Base-by-base conservation (phyloP, 30 jellyfish, hydroid and myxozoan genomes). In the Mastigias papua region DNA sequence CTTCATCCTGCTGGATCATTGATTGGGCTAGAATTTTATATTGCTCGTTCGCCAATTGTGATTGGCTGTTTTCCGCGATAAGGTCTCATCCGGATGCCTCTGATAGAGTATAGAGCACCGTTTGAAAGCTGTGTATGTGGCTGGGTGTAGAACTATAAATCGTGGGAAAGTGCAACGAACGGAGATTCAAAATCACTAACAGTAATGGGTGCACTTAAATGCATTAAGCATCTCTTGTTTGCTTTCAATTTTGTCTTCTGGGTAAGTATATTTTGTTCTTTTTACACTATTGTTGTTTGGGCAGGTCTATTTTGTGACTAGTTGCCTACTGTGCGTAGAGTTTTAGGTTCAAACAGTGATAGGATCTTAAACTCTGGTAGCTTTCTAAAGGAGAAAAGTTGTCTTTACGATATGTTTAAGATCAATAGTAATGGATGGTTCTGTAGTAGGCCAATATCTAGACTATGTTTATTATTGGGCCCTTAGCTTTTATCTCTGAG, bases 161-260 rank as follows among this genome's bases (percentile, higher is more conserved):
- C 27, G 37, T 19, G 37, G 6, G 49, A n/a, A 67, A 29, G 9
- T 2, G 49, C 19, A 23, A 23, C 8, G 73, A n/a, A n/a, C 9
- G 17, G 30, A n/a, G 10, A 28, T 61, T n/a, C 11, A 19, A 28
- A 61, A 61, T n/a, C 30, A 28, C 0, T 4, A 4, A 42, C 31
- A 61, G 69, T 28, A 65, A 90, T 90, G 97, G 76, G 97, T 81
- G 91, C 95, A 30, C 73, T 82, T 54, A 82, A 69, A 60, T 93
- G 98, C 46, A 82, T 93, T 26, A 93, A 93, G 83, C 88, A 81
- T 68, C 66, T 93, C 31, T 85, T 93, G 67, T 93, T 93, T 65
- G 65, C 97, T 17, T 93, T 93, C 83, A 93, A 93, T 66, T 51
- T 93, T 34, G 93, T 93, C 5, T 87, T 93, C 86, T 93, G 98